Evolutionary conservation across 2,797 vertebrate genomes (phyloP).

Genomic region (Crax fasciolata): DNA sequence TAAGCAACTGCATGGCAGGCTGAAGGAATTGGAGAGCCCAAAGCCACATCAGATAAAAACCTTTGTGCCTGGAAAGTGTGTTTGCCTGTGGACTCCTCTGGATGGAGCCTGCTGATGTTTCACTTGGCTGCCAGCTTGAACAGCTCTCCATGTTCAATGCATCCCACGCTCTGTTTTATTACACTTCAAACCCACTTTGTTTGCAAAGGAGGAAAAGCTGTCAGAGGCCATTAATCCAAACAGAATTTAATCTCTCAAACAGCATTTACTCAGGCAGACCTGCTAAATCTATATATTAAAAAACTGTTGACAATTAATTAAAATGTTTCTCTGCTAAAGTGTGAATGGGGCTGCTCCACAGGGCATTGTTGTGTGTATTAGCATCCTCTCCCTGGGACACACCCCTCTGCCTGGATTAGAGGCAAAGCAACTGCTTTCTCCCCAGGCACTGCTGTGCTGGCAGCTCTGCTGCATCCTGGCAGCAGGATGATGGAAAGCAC

Average conservation of each 20-base stretch:
- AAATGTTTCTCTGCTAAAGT: conserved; percentile 45
- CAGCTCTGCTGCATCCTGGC: conserved; percentile 2
- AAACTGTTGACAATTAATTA: conserved; percentile 76
- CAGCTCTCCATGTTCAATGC: conserved; percentile 56
- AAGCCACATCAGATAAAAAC: neutral
- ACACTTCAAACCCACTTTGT: conserved; percentile 76
- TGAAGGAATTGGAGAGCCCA: neutral
- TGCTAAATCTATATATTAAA: conserved; percentile 72
- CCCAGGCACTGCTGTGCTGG: neutral
- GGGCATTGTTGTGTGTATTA: conserved; percentile 6
- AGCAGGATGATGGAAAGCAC: neutral
- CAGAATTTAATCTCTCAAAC: conserved; percentile 75
- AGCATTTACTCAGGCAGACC: conserved; percentile 68
- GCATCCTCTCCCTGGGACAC: neutral
- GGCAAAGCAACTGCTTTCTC: neutral
- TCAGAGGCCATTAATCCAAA: conserved; percentile 78
- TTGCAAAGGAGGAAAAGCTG: conserved; percentile 77
- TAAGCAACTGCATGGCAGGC: neutral
- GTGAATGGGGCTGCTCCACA: neutral
- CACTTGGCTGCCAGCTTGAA: conserved; percentile 19
- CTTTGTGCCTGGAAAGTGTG: neutral
- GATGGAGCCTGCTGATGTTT: neutral
- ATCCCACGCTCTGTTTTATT: conserved; percentile 66
- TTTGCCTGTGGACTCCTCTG: neutral
- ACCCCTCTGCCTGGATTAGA: neutral